Percentiles rank a stretch among this genome's conserved stretches.
These are phyloP conservation scores for Anomalospiza imberbis DNA, from an alignment of 2,797 vertebrate genomes.

Conservation along the genomic window DNA sequence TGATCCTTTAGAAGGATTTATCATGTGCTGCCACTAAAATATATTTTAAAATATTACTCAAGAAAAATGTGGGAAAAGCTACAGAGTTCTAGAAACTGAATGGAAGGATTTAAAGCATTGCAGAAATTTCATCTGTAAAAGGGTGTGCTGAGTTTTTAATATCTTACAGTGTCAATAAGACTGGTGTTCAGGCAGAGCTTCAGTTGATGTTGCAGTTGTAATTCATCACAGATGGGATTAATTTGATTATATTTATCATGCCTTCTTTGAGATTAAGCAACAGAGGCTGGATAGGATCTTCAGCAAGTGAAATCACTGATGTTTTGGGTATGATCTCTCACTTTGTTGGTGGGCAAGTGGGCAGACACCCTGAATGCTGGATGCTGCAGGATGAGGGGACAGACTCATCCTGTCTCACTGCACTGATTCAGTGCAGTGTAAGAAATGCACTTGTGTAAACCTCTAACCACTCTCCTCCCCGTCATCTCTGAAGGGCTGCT, in stretches of 20 bases:
- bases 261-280: not conserved
- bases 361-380: not conserved
- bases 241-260: not conserved
- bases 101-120: constrained; percentile 4
- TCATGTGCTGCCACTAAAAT: not conserved
- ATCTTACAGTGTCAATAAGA: not conserved
- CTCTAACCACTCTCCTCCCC: not conserved
- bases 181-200: not conserved
- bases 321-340: not conserved
- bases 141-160: constrained; percentile 2
- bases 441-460: not conserved
- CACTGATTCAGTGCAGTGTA: not conserved
- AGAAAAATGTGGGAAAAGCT: not conserved
- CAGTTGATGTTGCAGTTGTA: not conserved
- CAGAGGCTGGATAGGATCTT: not conserved
- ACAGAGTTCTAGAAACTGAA: not conserved
- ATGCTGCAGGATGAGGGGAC: not conserved
- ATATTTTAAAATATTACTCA: not conserved
- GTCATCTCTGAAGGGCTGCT: not conserved
- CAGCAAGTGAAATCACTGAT: not conserved
- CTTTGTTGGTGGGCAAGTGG: not conserved
- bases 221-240: not conserved
- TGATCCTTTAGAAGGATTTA: not conserved
- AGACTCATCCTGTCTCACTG: not conserved
- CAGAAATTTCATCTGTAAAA: constrained; percentile 17